Percentiles rank a stretch among this genome's conserved stretches.
Conservation (phyloP, 2,113 vertebrate genomes). For the Mustelus asterias region DNA sequence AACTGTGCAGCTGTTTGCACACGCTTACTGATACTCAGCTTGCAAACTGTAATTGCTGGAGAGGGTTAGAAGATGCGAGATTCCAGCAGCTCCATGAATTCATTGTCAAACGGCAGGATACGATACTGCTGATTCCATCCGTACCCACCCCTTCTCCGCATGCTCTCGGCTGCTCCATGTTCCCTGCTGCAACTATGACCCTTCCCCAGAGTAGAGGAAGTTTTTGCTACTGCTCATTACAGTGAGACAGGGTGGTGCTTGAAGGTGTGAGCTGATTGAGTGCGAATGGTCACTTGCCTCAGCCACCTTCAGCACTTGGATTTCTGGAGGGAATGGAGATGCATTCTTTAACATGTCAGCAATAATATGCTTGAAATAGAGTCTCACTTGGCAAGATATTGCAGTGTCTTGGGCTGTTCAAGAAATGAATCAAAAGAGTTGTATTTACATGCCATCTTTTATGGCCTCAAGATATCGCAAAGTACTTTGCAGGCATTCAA, state of each 20-base stretch:
- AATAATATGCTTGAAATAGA: neutral
- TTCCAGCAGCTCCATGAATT: neutral
- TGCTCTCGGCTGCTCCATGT: neutral
- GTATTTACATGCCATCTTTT: no score
- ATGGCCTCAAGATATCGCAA: no score
- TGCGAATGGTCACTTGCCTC: neutral
- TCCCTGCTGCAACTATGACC: neutral
- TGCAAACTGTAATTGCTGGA: neutral
- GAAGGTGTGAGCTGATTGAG: neutral
- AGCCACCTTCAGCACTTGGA: neutral
- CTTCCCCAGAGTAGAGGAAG: neutral
- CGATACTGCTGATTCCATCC: neutral
- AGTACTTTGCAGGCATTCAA: no score
- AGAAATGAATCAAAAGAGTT: neutral
- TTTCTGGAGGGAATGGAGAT: neutral
- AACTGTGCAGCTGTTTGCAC: neutral
- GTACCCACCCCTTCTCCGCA: neutral
- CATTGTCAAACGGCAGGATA: neutral
- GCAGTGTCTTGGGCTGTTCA: no score
- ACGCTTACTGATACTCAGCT: neutral
- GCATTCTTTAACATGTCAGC: neutral
- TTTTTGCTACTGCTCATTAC: neutral
- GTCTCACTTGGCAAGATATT: neutral
- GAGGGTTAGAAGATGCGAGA: neutral
- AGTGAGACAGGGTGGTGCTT: neutral